These are phyloP conservation scores for Procambarus virginalis DNA, from an alignment of 1,140 invertebrate species.

Conservation along the genomic window DNA sequence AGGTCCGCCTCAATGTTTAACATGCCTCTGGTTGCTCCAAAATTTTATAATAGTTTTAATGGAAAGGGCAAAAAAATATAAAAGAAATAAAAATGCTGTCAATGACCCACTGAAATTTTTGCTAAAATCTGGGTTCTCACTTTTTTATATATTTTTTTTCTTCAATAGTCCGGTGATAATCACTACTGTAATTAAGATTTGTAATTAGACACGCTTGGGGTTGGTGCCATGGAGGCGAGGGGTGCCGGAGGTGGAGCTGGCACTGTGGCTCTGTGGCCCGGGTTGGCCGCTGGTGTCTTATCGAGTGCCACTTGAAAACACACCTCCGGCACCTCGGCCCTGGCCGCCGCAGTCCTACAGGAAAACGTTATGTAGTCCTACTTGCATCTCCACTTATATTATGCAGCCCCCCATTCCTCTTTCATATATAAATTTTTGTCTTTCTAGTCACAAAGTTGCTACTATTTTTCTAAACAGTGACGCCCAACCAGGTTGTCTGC, in stretches of 20 bases:
- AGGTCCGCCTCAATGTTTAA: slow-evolving; percentile 21
- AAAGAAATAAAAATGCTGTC: slow-evolving; percentile 19
- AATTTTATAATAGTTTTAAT: slow-evolving; percentile 46
- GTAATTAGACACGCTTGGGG: slow-evolving; percentile 60
- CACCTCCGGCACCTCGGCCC: background rate
- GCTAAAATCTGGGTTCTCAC: slow-evolving; percentile 36
- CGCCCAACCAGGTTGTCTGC: slow-evolving; percentile 59
- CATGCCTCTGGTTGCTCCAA: slow-evolving; percentile 46
- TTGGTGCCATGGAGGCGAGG: background rate
- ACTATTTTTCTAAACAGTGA: slow-evolving; percentile 66
- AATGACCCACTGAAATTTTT: slow-evolving; percentile 48
- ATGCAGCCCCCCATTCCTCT: slow-evolving; percentile 67
- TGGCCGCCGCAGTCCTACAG: background rate
- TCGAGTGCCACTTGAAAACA: background rate
- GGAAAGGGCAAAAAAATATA: slow-evolving; percentile 51
- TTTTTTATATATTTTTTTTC: slow-evolving; percentile 7
- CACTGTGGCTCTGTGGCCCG: background rate
- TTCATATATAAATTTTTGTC: slow-evolving; percentile 67
- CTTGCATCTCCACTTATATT: slow-evolving; percentile 63
- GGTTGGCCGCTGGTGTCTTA: too few relatives aligned
- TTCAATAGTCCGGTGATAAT: slow-evolving; percentile 57
- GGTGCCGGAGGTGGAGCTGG: background rate
- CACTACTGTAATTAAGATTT: slow-evolving; percentile 52
- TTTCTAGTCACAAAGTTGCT: slow-evolving; percentile 69
- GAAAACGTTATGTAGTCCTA: slow-evolving; percentile 49